These are phyloP conservation scores for Zingel zingel DNA, from an alignment of 2,113 vertebrate species.

Conservation along the genomic window DNA sequence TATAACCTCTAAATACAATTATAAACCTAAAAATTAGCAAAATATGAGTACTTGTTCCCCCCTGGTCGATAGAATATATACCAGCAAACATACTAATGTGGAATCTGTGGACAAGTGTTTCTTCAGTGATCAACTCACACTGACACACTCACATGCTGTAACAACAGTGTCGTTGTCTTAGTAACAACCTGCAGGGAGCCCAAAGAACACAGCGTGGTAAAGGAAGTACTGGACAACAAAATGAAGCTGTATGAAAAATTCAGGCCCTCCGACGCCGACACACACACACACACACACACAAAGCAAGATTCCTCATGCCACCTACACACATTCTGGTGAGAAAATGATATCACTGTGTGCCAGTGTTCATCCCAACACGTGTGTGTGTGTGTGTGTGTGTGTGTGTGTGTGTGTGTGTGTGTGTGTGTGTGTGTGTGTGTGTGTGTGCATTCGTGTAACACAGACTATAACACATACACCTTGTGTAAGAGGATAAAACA, in stretches of 20 bases:
- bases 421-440: not conserved
- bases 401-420: not conserved
- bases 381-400: not conserved
- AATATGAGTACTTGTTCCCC: not conserved
- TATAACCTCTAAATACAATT: no score
- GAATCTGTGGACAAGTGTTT: slow-evolving; percentile 19
- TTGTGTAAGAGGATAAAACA: slow-evolving; percentile 83
- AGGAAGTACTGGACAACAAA: slow-evolving; percentile 48
- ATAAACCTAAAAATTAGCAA: no score
- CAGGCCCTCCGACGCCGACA: slow-evolving; percentile 26
- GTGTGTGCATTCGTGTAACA: not conserved
- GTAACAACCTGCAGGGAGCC: slow-evolving; percentile 50
- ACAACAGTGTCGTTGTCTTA: slow-evolving; percentile 37
- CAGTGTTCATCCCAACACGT: slow-evolving; percentile 39
- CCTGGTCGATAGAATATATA: slow-evolving; percentile 21
- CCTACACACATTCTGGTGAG: slow-evolving; percentile 62
- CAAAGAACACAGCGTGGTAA: slow-evolving; percentile 41
- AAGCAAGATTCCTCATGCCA: slow-evolving; percentile 45
- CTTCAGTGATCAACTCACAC: slow-evolving; percentile 47
- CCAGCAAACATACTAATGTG: slow-evolving; percentile 21
- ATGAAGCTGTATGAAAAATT: slow-evolving; percentile 42
- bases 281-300: slow-evolving; percentile 9
- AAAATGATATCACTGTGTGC: slow-evolving; percentile 40
- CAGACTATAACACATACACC: slow-evolving; percentile 60
- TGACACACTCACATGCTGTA: slow-evolving; percentile 23